phyloP scores from a whole-genome alignment of 37 sponge, comb jelly and placozoan species.

The Axinella damicornis region DNA sequence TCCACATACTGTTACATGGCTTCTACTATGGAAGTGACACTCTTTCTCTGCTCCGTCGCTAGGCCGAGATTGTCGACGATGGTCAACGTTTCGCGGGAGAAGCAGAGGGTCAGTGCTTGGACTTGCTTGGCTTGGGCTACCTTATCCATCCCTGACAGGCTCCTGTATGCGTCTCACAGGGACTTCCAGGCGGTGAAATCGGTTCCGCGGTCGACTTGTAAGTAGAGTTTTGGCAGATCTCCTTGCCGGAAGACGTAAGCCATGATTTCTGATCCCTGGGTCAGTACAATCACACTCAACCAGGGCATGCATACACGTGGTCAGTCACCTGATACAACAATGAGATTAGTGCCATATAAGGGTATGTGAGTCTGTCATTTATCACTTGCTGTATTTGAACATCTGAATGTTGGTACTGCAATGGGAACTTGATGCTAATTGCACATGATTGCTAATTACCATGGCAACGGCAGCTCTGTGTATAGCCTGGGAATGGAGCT shows the following conservation, averaged over 20 bases:
- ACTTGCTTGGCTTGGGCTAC: constrained; percentile 14
- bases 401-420: no score
- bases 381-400: no score
- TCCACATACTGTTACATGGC: neutral
- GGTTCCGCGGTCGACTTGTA: constrained; percentile 43
- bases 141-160: constrained; percentile 32
- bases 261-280: neutral
- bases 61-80: constrained; percentile 54
- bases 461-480: no score
- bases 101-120: constrained; percentile 40
- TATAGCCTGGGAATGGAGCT: no score
- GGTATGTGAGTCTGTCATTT: no score
- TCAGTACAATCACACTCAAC: no score
- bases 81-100: constrained; percentile 33
- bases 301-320: no score
- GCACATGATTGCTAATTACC: no score
- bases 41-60: constrained; percentile 14
- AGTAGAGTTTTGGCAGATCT: constrained; percentile 45
- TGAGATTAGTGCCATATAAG: no score
- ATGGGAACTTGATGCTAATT: no score
- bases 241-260: constrained; percentile 31
- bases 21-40: neutral
- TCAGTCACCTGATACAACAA: no score
- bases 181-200: constrained; percentile 48
- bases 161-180: constrained; percentile 38